These are phyloP conservation scores for Drosophila biarmipes DNA, from an alignment of 1,140 invertebrate species.

Conservation along the genomic window DNA sequence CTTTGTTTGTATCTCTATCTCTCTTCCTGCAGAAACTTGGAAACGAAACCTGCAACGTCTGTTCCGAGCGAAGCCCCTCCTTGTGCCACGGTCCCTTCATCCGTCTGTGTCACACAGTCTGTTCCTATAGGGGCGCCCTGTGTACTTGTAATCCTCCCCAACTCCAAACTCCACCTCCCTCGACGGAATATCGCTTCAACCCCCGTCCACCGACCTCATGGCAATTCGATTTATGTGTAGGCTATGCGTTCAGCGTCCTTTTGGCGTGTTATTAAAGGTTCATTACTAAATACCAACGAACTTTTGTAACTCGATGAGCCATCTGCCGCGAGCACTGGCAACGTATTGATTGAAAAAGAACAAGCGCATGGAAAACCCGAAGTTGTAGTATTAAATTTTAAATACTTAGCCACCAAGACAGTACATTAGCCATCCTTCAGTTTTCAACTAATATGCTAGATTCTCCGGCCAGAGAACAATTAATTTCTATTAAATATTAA, in stretches of 20 bases:
- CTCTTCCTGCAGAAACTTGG: constrained; percentile 26
- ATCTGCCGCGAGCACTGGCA: neutral
- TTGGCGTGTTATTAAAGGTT: constrained; percentile 62
- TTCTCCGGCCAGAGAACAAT: constrained; percentile 10
- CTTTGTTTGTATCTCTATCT: constrained; percentile 32
- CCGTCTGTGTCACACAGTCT: neutral
- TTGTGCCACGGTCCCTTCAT: neutral
- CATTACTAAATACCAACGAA: constrained; percentile 43
- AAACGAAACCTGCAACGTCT: constrained; percentile 25
- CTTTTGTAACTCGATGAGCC: constrained; percentile 8
- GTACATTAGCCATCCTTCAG: too few species aligned
- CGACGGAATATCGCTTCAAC: constrained; percentile 14
- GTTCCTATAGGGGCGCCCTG: constrained; percentile 38
- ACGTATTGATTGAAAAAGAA: neutral
- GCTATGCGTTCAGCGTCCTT: constrained; percentile 33
- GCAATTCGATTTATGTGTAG: constrained; percentile 36
- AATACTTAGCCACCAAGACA: too few species aligned
- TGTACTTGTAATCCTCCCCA: constrained; percentile 18
- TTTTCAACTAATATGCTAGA: too few species aligned
- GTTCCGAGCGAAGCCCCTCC: neutral
- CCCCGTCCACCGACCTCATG: constrained; percentile 5
- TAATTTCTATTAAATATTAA: constrained; percentile 31
- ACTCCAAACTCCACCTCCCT: constrained; percentile 1
- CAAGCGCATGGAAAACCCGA: too few species aligned
- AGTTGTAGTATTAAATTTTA: neutral